Percentiles rank a stretch among this genome's conserved stretches.
phyloP scores from a whole-genome alignment of 1,140 invertebrate genomes.

The Trichomalopsis sarcophagae region DNA sequence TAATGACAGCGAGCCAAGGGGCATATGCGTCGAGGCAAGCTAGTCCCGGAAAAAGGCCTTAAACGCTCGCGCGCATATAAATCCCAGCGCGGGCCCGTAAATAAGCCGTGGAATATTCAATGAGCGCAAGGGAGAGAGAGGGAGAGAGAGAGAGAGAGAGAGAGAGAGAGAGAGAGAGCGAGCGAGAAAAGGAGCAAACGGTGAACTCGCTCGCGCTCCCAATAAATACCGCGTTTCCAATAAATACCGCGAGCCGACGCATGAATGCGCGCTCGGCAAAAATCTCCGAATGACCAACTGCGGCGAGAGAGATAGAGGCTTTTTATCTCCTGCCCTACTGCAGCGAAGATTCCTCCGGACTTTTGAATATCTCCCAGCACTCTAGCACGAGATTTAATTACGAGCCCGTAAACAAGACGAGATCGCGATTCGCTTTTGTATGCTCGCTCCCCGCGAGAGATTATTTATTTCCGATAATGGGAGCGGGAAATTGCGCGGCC shows the following conservation, averaged over 20 bases:
- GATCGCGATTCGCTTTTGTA: slow-evolving; percentile 42
- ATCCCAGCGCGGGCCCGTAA: slow-evolving; percentile 68
- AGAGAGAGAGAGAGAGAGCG: too few species aligned
- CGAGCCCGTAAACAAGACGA: slow-evolving; percentile 47
- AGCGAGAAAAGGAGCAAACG: too few species aligned
- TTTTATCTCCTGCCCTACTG: slow-evolving; percentile 58
- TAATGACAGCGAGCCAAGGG: slow-evolving; percentile 44
- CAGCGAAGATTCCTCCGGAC: slow-evolving; percentile 48
- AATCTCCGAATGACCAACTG: slow-evolving; percentile 71
- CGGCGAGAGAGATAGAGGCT: slow-evolving; percentile 56
- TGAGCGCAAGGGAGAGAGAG: slow-evolving; percentile 58
- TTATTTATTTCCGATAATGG: slow-evolving; percentile 43
- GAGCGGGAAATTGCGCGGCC: not conserved
- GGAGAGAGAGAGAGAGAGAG: slow-evolving; percentile 46
- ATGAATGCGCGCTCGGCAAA: slow-evolving; percentile 69
- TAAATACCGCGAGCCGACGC: slow-evolving; percentile 71
- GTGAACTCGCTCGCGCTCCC: slow-evolving; percentile 49
- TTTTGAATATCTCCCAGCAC: slow-evolving; percentile 44
- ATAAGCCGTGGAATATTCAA: slow-evolving; percentile 71
- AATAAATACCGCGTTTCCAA: slow-evolving; percentile 64
- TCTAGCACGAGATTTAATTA: slow-evolving; percentile 48
- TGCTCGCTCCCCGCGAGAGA: slow-evolving; percentile 16
- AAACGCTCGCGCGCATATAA: slow-evolving; percentile 61
- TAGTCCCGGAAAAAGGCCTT: slow-evolving; percentile 54
- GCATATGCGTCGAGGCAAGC: not conserved